Percentiles rank a stretch among this genome's conserved stretches.
phyloP scores from a whole-genome alignment of 23 tunicate genomes.

The Trididemnum nubilum region DNA sequence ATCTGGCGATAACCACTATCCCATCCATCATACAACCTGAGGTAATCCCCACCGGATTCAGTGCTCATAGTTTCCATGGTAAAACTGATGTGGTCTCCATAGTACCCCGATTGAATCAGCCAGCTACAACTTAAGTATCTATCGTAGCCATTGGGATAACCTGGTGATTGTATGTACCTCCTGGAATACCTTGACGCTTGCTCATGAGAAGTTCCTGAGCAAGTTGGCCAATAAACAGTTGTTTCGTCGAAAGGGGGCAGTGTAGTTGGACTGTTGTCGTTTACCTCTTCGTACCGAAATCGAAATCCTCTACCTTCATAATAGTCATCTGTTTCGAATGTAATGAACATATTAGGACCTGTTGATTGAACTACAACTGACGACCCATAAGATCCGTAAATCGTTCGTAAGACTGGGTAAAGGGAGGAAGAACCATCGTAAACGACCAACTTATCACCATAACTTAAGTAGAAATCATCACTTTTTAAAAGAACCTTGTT shows the following conservation, averaged over 20 bases:
- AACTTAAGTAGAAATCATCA: background rate
- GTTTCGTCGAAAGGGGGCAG: background rate
- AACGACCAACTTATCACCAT: background rate
- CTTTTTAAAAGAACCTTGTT: background rate
- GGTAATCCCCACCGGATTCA: background rate
- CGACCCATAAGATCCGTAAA: background rate
- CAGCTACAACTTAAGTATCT: background rate
- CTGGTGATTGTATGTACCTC: background rate
- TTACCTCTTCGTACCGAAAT: background rate
- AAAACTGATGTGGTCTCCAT: background rate
- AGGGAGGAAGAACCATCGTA: background rate
- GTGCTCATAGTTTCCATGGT: background rate
- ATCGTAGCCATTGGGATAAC: background rate
- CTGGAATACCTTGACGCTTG: background rate
- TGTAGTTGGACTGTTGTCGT: background rate
- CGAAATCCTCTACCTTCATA: background rate
- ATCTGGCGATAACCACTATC: background rate
- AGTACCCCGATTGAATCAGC: background rate
- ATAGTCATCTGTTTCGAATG: background rate
- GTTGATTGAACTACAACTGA: background rate
- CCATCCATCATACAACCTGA: constrained; percentile 4
- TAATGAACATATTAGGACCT: background rate
- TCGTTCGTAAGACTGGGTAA: background rate
- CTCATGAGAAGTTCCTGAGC: background rate
- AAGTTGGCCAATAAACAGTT: background rate